Percentiles rank a stretch among this genome's conserved stretches.
These are phyloP conservation scores for Tachyglossus aculeatus DNA, from an alignment of 2,797 vertebrate genomes.

Conservation along the genomic window DNA sequence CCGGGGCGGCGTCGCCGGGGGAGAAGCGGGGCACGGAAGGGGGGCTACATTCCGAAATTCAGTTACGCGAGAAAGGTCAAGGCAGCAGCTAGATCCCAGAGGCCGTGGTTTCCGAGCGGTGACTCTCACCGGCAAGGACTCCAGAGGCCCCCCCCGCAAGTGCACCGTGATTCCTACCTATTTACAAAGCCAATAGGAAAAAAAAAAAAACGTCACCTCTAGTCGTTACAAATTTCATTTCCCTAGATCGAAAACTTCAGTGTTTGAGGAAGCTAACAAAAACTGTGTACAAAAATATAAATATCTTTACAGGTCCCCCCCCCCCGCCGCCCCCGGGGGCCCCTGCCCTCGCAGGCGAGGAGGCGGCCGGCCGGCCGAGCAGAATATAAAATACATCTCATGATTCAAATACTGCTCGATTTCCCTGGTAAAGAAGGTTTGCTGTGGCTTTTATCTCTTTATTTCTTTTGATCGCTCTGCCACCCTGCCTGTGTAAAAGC, in stretches of 20 bases:
- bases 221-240: slow-evolving; percentile 75
- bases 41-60: slow-evolving; percentile 58
- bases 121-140: slow-evolving; percentile 59
- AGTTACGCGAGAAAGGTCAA: slow-evolving; percentile 68
- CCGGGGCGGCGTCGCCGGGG: not conserved
- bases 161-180: slow-evolving; percentile 64
- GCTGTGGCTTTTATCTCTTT: slow-evolving; percentile 60
- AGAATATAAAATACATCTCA: slow-evolving; percentile 80
- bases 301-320: slow-evolving; percentile 78
- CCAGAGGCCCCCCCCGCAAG: slow-evolving; percentile 74
- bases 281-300: slow-evolving; percentile 81
- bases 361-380: slow-evolving; percentile 70
- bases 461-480: slow-evolving; percentile 62
- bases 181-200: slow-evolving; percentile 78
- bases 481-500: slow-evolving; percentile 70
- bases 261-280: slow-evolving; percentile 79
- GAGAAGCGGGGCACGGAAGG: not conserved
- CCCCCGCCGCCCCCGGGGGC: too few species aligned
- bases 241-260: slow-evolving; percentile 74
- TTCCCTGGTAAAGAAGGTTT: slow-evolving; percentile 75
- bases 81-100: slow-evolving; percentile 49
- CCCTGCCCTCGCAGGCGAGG: slow-evolving; percentile 60
- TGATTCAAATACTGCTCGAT: slow-evolving; percentile 77
- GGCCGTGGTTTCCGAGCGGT: slow-evolving; percentile 48
- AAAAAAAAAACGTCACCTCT: slow-evolving; percentile 74